Percentiles rank a stretch among this genome's conserved stretches.
Conservation (phyloP, 2,888 invertebrate genomes). For the Tetramorium bicarinatum region DNA sequence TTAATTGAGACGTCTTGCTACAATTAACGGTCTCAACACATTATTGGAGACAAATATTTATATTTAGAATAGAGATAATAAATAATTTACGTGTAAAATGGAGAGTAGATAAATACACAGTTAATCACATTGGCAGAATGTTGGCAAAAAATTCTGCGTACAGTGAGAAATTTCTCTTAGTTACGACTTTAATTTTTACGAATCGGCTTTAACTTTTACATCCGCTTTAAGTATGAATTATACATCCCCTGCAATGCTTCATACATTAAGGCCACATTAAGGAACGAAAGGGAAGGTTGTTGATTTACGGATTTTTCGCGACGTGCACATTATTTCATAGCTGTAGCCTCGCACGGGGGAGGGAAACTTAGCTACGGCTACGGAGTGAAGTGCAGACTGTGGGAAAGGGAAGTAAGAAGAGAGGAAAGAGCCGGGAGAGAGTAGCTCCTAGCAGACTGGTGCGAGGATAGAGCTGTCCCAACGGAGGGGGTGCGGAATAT, state of each 20-base stretch:
- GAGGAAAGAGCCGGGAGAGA: conserved; percentile 57
- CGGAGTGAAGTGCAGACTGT: conserved; percentile 57
- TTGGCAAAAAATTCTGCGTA: not conserved
- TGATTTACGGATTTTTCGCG: conserved; percentile 64
- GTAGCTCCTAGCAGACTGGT: conserved; percentile 67
- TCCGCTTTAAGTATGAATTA: conserved; percentile 56
- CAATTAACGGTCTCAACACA: not conserved
- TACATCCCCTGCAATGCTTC: conserved; percentile 47
- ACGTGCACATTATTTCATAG: conserved; percentile 69
- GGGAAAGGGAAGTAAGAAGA: conserved; percentile 48
- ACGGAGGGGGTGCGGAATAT: conserved; percentile 73
- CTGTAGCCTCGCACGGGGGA: conserved; percentile 52
- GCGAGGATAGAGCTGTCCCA: conserved; percentile 77
- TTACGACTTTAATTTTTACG: conserved; percentile 45
- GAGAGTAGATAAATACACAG: not conserved
- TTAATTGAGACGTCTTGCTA: conserved; percentile 63
- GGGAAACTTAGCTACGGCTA: conserved; percentile 60
- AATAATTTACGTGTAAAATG: not conserved
- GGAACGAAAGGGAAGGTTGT: conserved; percentile 54
- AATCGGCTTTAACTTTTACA: conserved; percentile 34
- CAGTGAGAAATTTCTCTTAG: conserved; percentile 7
- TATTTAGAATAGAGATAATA: not conserved
- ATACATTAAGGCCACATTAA: conserved; percentile 50
- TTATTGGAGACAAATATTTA: not conserved
- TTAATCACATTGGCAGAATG: not conserved